Percentiles rank a stretch among this genome's conserved stretches.
Conservation (phyloP, 2,888 invertebrate species). For the Hedya salicella region DNA sequence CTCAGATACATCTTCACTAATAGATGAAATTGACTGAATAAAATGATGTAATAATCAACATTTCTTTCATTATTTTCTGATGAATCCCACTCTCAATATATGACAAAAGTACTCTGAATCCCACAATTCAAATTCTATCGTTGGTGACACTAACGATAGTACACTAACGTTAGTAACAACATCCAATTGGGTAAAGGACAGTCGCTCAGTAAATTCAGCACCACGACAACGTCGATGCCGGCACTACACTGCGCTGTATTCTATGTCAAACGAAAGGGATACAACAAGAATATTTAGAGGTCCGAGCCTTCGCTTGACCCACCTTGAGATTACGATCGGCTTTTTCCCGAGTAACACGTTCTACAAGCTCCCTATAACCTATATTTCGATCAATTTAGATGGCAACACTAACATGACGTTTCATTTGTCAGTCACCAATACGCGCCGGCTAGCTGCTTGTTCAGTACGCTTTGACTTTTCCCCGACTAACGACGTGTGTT, state of each 20-base stretch:
- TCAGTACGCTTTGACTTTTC: constrained; percentile 30
- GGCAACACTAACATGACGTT: constrained; percentile 12
- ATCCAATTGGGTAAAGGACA: no score
- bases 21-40: constrained; percentile 65
- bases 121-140: no score
- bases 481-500: constrained; percentile 20
- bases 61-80: no score
- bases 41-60: not conserved
- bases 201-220: no score
- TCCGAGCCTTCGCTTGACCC: constrained; percentile 14
- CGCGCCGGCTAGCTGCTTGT: constrained; percentile 21
- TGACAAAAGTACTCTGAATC: no score
- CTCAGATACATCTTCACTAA: constrained; percentile 63
- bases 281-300: constrained; percentile 4
- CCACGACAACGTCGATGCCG: no score
- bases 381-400: not conserved
- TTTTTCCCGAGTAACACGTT: not conserved
- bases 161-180: no score
- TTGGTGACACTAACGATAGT: no score
- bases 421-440: not conserved
- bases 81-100: no score
- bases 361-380: constrained; percentile 3
- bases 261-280: no score
- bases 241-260: no score
- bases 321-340: constrained; percentile 18